Evolutionary conservation across 2,888 invertebrate genomes (phyloP).

Genomic region (Nematopogon swammerdamellus): DNA sequence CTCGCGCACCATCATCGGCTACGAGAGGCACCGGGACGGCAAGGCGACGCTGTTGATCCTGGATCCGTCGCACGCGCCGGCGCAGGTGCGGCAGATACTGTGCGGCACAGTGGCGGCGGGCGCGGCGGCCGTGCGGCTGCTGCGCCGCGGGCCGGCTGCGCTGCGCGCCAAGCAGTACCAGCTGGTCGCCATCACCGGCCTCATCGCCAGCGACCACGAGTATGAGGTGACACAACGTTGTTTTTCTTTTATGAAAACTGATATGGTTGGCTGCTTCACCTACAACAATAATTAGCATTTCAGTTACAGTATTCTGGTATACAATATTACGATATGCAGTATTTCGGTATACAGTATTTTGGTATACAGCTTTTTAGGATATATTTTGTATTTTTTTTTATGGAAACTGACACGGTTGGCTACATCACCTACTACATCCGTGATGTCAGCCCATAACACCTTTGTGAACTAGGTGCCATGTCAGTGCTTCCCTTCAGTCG

Average conservation of each 20-base stretch:
- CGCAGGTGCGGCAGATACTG: constrained; percentile 36
- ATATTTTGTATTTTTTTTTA: too few species aligned
- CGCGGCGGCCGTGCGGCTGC: constrained; percentile 35
- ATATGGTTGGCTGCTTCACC: too few species aligned
- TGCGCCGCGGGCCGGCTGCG: constrained; percentile 71
- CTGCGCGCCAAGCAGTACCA: constrained; percentile 86
- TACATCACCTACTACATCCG: too few species aligned
- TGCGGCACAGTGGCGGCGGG: constrained; percentile 21
- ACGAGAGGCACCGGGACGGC: constrained; percentile 62
- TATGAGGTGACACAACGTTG: too few species aligned
- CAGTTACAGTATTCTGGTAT: neutral
- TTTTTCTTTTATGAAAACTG: too few species aligned
- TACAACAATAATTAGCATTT: constrained; percentile 8
- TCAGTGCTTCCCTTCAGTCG: too few species aligned
- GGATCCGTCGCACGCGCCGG: constrained; percentile 81
- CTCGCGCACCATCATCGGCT: constrained; percentile 85
- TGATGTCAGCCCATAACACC: too few species aligned
- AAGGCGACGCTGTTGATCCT: constrained; percentile 68
- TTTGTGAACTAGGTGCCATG: too few species aligned
- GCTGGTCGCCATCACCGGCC: constrained; percentile 75
- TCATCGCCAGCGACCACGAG: constrained; percentile 68
- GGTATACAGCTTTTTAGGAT: too few species aligned
- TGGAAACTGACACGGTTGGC: too few species aligned
- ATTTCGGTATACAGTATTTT: too few species aligned
- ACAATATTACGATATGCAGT: too few species aligned